A percentile compares a stretch with the other conserved stretches of the same genome.
Evolutionary conservation across 2,888 invertebrate species (phyloP).

Genomic region (Merodon equestris): DNA sequence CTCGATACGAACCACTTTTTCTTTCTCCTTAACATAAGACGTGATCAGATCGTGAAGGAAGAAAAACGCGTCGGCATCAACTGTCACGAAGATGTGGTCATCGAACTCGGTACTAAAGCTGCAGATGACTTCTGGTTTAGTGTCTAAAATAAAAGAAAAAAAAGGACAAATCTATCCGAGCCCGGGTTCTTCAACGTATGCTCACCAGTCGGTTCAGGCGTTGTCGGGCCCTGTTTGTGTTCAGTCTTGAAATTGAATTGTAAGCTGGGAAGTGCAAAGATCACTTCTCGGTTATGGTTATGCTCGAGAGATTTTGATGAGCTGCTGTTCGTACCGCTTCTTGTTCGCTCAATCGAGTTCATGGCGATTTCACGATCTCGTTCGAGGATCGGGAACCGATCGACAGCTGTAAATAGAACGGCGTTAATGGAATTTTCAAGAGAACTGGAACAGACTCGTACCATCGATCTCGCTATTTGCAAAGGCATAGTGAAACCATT

Average conservation of each 20-base stretch:
- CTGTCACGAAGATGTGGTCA: constrained; percentile 98
- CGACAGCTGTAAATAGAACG: constrained; percentile 84
- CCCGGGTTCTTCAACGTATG: background rate
- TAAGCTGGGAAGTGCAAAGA: constrained; percentile 95
- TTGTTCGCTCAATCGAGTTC: constrained; percentile 81
- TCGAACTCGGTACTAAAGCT: constrained; percentile 99
- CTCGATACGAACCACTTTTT: constrained; percentile 84
- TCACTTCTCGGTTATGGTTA: constrained; percentile 94
- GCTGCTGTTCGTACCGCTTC: constrained; percentile 76
- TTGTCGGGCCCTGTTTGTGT: constrained; percentile 88
- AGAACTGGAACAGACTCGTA: constrained; percentile 76
- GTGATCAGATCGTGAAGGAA: constrained; percentile 98
- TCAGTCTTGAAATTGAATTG: constrained; percentile 96
- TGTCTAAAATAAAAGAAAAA: constrained; percentile 79
- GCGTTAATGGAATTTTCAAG: background rate
- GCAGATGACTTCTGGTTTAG: constrained; percentile 94
- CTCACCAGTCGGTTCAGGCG: constrained; percentile 84
- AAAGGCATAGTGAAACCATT: constrained; percentile 99
- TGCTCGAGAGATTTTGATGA: constrained; percentile 86
- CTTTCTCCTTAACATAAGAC: constrained; percentile 96
- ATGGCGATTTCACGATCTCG: constrained; percentile 84
- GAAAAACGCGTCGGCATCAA: constrained; percentile 98
- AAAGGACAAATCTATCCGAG: background rate
- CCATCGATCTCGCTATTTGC: constrained; percentile 96
- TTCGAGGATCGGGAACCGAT: constrained; percentile 93